Percentiles rank a stretch among this genome's conserved stretches.
Evolutionary conservation across 2,888 invertebrate species (phyloP).

Genomic region (Drosophila meridionalis): DNA sequence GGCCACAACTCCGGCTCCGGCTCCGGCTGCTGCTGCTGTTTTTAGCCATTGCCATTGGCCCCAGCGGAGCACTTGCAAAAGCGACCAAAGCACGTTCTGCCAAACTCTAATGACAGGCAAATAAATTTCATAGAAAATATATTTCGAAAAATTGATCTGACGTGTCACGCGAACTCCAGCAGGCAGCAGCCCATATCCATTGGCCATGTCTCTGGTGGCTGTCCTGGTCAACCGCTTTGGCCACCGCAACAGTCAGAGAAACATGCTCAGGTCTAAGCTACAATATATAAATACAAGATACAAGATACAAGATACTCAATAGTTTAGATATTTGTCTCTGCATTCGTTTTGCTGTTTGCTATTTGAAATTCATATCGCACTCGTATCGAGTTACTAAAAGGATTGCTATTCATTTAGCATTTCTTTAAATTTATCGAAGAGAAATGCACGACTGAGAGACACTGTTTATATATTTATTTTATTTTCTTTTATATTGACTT

Average conservation of each 20-base stretch:
- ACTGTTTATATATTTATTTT: not conserved
- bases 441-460: not conserved
- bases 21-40: conserved; percentile 12
- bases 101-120: conserved; percentile 83
- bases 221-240: conserved; percentile 20
- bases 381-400: conserved; percentile 27
- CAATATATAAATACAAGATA: not conserved
- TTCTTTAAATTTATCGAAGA: not conserved
- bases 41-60: conserved; percentile 42
- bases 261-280: not conserved
- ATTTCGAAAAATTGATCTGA: conserved; percentile 83
- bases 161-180: conserved; percentile 77
- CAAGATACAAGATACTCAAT: conserved; percentile 23
- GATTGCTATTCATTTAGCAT: conserved; percentile 27
- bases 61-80: conserved; percentile 76
- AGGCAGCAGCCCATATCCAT: conserved; percentile 16
- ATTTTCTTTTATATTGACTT: too few relatives aligned
- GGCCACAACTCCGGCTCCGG: conserved; percentile 15
- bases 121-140: conserved; percentile 83
- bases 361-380: conserved; percentile 28
- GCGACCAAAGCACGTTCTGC: conserved; percentile 77
- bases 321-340: conserved; percentile 33
- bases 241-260: conserved; percentile 13
- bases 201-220: conserved; percentile 9
- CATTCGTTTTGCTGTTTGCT: conserved; percentile 8